These are phyloP conservation scores for Synanthedon vespiformis DNA, from an alignment of 2,888 invertebrate genomes.

Conservation along the genomic window DNA sequence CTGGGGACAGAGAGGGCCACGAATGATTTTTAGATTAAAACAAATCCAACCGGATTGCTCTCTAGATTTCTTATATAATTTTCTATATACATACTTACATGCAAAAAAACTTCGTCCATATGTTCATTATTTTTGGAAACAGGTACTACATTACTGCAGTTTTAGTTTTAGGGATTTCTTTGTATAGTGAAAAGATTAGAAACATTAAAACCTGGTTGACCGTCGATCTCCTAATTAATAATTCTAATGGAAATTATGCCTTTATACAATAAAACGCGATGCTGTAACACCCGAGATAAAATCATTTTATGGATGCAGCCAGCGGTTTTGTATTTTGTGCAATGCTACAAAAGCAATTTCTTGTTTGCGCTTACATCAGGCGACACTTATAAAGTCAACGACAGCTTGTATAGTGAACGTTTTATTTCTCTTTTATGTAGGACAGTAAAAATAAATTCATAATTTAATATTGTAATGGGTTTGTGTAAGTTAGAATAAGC, in stretches of 20 bases:
- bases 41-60: not conserved
- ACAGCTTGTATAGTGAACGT: not conserved
- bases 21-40: not conserved
- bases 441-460: too few species aligned
- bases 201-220: not conserved
- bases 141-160: too few species aligned
- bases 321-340: not conserved
- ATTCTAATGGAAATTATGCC: not conserved
- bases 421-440: not conserved
- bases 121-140: too few species aligned
- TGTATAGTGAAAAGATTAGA: not conserved
- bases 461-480: too few species aligned
- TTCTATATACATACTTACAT: too few species aligned
- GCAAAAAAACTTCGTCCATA: too few species aligned
- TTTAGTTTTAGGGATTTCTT: too few species aligned
- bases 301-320: not conserved
- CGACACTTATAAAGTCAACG: not conserved
- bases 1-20: not conserved
- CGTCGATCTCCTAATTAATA: not conserved
- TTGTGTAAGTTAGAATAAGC: too few species aligned
- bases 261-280: not conserved
- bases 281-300: not conserved
- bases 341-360: not conserved
- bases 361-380: not conserved
- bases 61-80: too few species aligned